These are phyloP conservation scores for Torymus texanus DNA, from an alignment of 2,888 invertebrate genomes.

Conservation along the genomic window DNA sequence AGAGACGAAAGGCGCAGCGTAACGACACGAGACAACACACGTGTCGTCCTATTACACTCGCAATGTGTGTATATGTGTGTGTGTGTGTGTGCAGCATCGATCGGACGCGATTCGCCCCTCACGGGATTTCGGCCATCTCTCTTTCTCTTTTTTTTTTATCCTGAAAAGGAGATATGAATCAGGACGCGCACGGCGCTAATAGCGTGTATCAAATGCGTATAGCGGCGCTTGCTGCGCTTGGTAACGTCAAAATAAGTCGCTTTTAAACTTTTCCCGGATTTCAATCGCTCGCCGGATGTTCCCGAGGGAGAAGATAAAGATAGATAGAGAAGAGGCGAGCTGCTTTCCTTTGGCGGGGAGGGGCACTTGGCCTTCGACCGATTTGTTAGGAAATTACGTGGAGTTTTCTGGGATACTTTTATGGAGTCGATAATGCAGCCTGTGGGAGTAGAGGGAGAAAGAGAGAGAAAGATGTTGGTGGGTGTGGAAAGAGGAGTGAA, in stretches of 20 bases:
- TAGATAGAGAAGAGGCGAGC: slow-evolving; percentile 11
- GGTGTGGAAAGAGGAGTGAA: no score
- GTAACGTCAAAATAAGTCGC: slow-evolving; percentile 69
- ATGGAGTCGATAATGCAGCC: slow-evolving; percentile 38
- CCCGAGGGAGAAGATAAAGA: slow-evolving; percentile 5
- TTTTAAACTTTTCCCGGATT: slow-evolving; percentile 65
- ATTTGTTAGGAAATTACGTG: slow-evolving; percentile 49
- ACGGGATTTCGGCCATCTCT: neutral
- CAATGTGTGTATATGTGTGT: no score
- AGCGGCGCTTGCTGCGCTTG: slow-evolving; percentile 58
- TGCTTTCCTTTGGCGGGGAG: neutral
- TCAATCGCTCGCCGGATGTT: slow-evolving; percentile 35
- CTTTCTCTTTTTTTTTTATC: neutral
- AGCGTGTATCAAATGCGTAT: slow-evolving; percentile 43
- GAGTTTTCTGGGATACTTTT: slow-evolving; percentile 29
- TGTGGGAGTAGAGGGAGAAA: no score
- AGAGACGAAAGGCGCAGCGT: no score
- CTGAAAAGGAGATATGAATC: slow-evolving; percentile 50
- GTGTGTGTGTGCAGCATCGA: no score
- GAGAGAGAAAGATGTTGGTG: no score
- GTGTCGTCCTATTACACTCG: no score
- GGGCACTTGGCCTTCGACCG: slow-evolving; percentile 2
- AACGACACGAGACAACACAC: no score
- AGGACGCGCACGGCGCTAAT: slow-evolving; percentile 35
- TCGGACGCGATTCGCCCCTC: no score